Evolutionary conservation across 2,113 vertebrate species (phyloP), one percentile per base, ranked within the genome.

Genomic region (Ciconia maguari): DNA sequence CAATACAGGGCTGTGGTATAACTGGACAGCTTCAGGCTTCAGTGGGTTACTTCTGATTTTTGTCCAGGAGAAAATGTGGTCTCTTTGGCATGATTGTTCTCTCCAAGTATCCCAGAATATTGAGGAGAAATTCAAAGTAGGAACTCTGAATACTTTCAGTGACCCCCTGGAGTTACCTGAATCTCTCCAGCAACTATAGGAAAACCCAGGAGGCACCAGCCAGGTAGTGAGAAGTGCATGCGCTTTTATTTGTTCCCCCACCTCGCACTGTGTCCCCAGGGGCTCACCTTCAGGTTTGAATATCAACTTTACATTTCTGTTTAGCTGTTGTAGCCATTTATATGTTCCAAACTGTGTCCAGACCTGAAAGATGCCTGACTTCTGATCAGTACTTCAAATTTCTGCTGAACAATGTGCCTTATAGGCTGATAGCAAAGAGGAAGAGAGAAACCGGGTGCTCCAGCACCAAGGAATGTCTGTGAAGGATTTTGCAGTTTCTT

Each of bases 1-100:
- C 8, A 4, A 4, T 27, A 12, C 0, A 0, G 9, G 16, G 7
- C 16, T 81, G 52, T 32, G 6, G 7, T 52, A 11, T 30, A 57
- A 30, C 8, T 2, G 7, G 10, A 81, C 22, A 46, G 32, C 22
- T 78, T 58, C 38, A 69, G 26, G 16, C 3, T 55, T 34, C 9
- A 5, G 6, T 26, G 13, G 12, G 15, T 91, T 42, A 46, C 7
- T 70, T 89, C 29, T 51, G 42, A 2, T 46, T 64, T 85, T 72
- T 36, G 6, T 49, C 84, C 42, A 41, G 51, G 19, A 82, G 60
- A 60, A 90, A 83, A 75, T 41, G 2, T n/a, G 6, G 25, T 82
- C 25, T 51, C 16, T 68, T 38, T 78, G 51, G 13, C 10, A 66
- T 13, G 21, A 20, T 49, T 38, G 5, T 29, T 79, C 12, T 77